Percentiles rank a stretch among this genome's conserved stretches.
These are phyloP conservation scores for Drosophila pectinifera DNA, from an alignment of 1,140 invertebrate species.

Conservation along the genomic window DNA sequence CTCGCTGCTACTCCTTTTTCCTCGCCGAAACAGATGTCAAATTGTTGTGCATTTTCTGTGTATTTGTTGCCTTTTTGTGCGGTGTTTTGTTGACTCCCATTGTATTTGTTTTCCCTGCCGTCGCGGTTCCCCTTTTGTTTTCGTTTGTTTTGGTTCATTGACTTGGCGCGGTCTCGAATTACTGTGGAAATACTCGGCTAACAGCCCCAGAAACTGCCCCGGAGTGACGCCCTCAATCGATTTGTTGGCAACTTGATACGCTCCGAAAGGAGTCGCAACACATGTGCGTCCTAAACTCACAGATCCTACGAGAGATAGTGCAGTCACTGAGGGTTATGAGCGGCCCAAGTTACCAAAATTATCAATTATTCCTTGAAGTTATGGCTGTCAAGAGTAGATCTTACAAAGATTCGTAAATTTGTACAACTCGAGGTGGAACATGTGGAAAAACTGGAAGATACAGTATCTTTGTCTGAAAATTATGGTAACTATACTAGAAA, in stretches of 20 bases:
- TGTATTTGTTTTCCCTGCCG: constrained; percentile 64
- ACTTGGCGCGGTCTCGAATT: constrained; percentile 72
- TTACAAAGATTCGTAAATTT: constrained; percentile 15
- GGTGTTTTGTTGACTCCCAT: constrained; percentile 10
- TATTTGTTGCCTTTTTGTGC: constrained; percentile 29
- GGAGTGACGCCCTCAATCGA: constrained; percentile 37
- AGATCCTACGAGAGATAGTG: constrained; percentile 28
- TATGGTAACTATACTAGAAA: background rate
- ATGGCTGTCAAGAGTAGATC: constrained; percentile 20
- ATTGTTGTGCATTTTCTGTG: constrained; percentile 69
- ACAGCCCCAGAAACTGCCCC: constrained; percentile 9
- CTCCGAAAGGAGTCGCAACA: constrained; percentile 6
- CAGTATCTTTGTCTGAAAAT: too few relatives aligned
- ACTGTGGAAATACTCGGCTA: constrained; percentile 60
- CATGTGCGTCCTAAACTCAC: constrained; percentile 27
- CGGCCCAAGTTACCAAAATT: too few relatives aligned
- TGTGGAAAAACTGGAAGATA: too few relatives aligned
- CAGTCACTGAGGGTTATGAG: constrained; percentile 27
- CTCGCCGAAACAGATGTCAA: constrained; percentile 79
- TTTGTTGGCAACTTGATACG: constrained; percentile 46
- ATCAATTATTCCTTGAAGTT: constrained; percentile 17
- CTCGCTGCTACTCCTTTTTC: constrained; percentile 22
- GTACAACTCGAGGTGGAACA: background rate
- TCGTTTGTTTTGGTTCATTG: constrained; percentile 80
- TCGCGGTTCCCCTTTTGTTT: constrained; percentile 55